Evolutionary conservation across 2,797 vertebrate genomes (phyloP).

Genomic region (Oryzias sinensis): DNA sequence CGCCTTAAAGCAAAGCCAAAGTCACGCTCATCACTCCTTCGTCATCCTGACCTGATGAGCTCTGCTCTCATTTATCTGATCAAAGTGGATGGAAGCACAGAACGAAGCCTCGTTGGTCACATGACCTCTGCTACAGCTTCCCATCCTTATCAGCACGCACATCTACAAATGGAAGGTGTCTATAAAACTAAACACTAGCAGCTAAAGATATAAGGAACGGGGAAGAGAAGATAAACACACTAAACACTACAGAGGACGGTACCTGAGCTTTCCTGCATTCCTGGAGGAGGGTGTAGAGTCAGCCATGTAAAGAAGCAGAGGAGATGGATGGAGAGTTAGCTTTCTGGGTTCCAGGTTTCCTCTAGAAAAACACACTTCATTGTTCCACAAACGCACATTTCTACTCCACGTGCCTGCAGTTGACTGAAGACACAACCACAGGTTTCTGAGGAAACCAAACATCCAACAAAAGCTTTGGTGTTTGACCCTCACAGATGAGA

Average conservation of each 20-base stretch:
- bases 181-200: conserved; percentile 40
- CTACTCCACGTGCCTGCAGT: conserved; percentile 22
- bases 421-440: conserved; percentile 28
- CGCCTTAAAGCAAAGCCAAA: conserved; percentile 17
- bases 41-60: conserved; percentile 19
- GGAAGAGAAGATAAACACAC: conserved; percentile 37
- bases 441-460: too few relatives aligned
- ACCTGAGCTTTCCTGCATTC: conserved; percentile 97
- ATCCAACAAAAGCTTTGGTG: too few relatives aligned
- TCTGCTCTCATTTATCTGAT: conserved; percentile 22
- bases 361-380: not conserved
- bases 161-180: conserved; percentile 35
- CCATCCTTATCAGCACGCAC: conserved; percentile 15
- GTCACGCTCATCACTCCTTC: conserved; percentile 34
- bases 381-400: not conserved
- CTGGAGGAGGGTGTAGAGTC: conserved; percentile 90
- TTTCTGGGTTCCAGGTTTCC: conserved; percentile 58
- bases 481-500: too few relatives aligned
- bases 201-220: conserved; percentile 35
- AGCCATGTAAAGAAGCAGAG: conserved; percentile 90
- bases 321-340: conserved; percentile 90
- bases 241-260: conserved; percentile 79
- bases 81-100: not conserved
- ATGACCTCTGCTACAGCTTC: conserved; percentile 17
- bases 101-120: not conserved